phyloP scores from a whole-genome alignment of 2,113 vertebrate species.

The Halcyon malimbica region DNA sequence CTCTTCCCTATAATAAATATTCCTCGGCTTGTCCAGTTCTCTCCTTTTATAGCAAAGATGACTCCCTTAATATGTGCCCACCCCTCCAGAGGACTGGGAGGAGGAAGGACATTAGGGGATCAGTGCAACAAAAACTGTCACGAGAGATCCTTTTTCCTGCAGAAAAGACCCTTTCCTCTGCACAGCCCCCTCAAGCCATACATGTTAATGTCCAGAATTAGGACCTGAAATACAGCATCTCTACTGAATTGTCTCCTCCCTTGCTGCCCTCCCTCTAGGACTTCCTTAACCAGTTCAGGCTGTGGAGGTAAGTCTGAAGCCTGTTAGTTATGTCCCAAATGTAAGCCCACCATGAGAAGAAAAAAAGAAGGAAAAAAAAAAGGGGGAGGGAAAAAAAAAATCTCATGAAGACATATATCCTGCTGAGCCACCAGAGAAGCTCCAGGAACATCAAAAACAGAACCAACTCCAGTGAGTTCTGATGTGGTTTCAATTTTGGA shows the following conservation, averaged over 20 bases:
- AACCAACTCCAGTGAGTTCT: constrained; percentile 57
- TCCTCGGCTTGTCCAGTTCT: not conserved
- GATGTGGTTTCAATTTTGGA: constrained; percentile 73
- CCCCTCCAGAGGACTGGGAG: not conserved
- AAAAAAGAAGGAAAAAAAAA: not conserved
- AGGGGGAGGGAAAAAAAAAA: not conserved
- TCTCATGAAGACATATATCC: constrained; percentile 55
- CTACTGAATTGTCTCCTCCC: not conserved
- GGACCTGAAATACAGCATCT: not conserved
- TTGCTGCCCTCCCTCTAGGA: not conserved
- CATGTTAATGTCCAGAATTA: not conserved
- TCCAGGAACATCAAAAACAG: constrained; percentile 69
- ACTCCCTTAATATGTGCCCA: not conserved
- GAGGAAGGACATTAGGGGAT: not conserved
- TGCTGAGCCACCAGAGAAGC: constrained; percentile 66
- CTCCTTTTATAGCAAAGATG: not conserved
- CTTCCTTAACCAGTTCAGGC: not conserved
- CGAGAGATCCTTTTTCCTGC: not conserved
- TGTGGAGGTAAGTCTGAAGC: not conserved
- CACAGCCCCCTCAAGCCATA: not conserved
- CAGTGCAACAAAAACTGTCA: not conserved
- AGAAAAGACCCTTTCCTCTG: not conserved
- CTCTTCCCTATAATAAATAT: not conserved
- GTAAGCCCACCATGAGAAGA: not conserved
- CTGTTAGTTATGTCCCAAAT: not conserved